Base-by-base conservation (phyloP, 2,888 invertebrate species). In the Caenorhabditis virilis region DNA sequence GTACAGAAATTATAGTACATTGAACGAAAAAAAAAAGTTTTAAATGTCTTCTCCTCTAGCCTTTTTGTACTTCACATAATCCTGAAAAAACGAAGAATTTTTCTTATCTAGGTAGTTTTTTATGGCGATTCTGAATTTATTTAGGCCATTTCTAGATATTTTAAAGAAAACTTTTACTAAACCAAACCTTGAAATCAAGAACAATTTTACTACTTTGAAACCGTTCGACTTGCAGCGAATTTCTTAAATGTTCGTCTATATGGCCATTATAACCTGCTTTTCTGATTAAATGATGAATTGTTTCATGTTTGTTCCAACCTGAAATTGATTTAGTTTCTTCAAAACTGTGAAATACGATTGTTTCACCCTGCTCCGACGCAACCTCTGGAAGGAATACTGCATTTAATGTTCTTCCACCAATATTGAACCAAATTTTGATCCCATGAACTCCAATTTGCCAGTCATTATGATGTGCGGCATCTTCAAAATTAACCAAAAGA, bases 261-360 rank as follows among this genome's bases (percentile, higher is more conserved):
- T 88, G 86, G 26, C 93, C 85, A 84, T 93, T 93, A 87, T 90
- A 95, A 46, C 98, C 98, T 73, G 95, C 97, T 87, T 98, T 99
- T 76, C 95, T 89, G 70, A 98, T 88, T 67, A 98, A 87, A 38
- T 95, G 94, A 86, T 99, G 97, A 83, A 98, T 94, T 23, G 98
- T 98, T 87, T 97, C 95, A 74, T 92, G 89, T 86, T 93, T 93
- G 88, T 97, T 92, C 98, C 98, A 98, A 80, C 95, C 95, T 95
- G 86, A 22, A 86, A 84, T 61, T 16, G 22, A 26, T 11, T 20
- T 11, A 35, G 7, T 39, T 25, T 20, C 11, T 26, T 13, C 15
- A 6, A 57, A 39, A 15, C 64, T 46, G 13, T 20, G n/a, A 53
- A 22, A 7, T 46, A 5, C 22, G 15, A 16, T 9, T 15, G n/a